phyloP scores from a whole-genome alignment of 2,888 invertebrate species.

The Ferdinandea cuprea region DNA sequence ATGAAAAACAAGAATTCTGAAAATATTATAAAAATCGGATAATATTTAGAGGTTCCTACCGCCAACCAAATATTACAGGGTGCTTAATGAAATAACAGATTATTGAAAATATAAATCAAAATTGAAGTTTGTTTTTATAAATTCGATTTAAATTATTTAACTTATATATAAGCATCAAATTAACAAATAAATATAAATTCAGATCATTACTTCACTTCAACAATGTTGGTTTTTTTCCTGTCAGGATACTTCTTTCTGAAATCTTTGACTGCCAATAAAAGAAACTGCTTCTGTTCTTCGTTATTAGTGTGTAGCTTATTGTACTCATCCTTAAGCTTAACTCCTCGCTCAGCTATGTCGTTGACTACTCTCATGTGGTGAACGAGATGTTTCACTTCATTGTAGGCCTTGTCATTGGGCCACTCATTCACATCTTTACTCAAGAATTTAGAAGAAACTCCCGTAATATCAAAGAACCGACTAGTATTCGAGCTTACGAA shows the following conservation, averaged over 20 bases:
- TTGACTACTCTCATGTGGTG: too few relatives aligned
- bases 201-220: not conserved
- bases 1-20: not conserved
- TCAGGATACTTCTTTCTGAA: not conserved
- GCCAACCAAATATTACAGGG: not conserved
- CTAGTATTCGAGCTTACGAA: too few relatives aligned
- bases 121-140: not conserved
- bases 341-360: not conserved
- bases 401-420: too few relatives aligned
- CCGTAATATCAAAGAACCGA: too few relatives aligned
- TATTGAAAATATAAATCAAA: not conserved
- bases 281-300: not conserved
- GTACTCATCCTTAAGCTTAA: not conserved
- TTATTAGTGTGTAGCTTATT: not conserved
- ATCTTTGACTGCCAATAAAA: not conserved
- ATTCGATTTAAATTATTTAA: not conserved
- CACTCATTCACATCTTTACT: too few relatives aligned
- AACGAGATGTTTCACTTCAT: not conserved
- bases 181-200: not conserved
- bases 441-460: not conserved
- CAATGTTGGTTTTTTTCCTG: conserved; percentile 6
- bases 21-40: not conserved
- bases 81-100: not conserved
- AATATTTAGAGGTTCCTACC: not conserved
- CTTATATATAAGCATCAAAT: not conserved